These are phyloP conservation scores for Chloroclystis v-ata DNA, from an alignment of 2,888 invertebrate species.

Conservation along the genomic window DNA sequence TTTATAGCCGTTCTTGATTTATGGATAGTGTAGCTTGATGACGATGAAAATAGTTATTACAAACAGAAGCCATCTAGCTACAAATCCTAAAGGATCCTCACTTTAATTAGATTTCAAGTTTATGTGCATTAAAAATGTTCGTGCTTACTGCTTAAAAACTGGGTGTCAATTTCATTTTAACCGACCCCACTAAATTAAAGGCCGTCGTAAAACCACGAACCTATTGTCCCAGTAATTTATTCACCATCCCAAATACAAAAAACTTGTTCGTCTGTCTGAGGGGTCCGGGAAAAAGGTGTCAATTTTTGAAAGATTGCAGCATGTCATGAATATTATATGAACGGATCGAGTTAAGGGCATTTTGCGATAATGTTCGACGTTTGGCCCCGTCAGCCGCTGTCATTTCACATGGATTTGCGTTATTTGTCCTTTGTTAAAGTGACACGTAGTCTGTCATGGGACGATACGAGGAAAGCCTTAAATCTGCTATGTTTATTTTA, in stretches of 20 bases:
- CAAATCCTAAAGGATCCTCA: too few relatives aligned
- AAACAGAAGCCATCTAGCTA: too few relatives aligned
- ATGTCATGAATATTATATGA: constrained; percentile 78
- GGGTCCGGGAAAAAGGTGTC: constrained; percentile 68
- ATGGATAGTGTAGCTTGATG: too few relatives aligned
- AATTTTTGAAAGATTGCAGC: constrained; percentile 78
- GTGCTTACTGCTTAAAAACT: too few relatives aligned
- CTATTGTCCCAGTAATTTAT: constrained; percentile 69
- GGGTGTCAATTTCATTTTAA: constrained; percentile 31
- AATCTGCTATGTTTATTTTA: constrained; percentile 38
- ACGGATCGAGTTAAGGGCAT: constrained; percentile 76
- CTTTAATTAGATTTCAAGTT: too few relatives aligned
- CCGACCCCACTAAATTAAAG: constrained; percentile 46
- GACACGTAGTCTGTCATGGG: constrained; percentile 69
- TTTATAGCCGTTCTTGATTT: background rate
- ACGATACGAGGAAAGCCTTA: constrained; percentile 51
- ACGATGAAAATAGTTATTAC: too few relatives aligned
- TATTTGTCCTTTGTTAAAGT: constrained; percentile 72
- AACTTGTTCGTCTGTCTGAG: constrained; percentile 67
- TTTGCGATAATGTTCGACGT: constrained; percentile 74
- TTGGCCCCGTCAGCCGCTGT: constrained; percentile 75
- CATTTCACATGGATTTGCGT: constrained; percentile 67
- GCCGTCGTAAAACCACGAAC: constrained; percentile 44
- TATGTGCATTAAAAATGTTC: too few relatives aligned
- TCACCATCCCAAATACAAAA: constrained; percentile 69